phyloP scores from a whole-genome alignment of 2,113 vertebrate species.

The Planiliza haematocheilus region DNA sequence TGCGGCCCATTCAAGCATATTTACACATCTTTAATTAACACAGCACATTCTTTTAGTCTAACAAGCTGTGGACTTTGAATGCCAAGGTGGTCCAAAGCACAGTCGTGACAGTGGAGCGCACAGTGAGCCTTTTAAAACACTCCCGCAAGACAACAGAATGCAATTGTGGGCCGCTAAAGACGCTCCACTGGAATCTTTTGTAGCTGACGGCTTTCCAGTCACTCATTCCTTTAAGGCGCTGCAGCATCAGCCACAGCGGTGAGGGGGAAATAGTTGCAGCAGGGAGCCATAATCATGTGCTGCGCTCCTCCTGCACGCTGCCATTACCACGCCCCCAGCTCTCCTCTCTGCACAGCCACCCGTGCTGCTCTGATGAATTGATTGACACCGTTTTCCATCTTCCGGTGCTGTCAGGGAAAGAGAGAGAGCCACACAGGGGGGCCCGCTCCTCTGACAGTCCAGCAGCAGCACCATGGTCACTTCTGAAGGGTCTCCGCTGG shows the following conservation, averaged over 20 bases:
- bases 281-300: slow-evolving; percentile 63
- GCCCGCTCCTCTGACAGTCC: slow-evolving; percentile 42
- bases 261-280: slow-evolving; percentile 58
- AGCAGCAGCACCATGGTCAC: slow-evolving; percentile 59
- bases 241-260: slow-evolving; percentile 51
- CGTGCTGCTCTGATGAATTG: slow-evolving; percentile 81
- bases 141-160: neutral
- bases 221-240: slow-evolving; percentile 61
- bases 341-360: slow-evolving; percentile 73
- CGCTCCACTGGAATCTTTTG: slow-evolving; percentile 6
- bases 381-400: slow-evolving; percentile 85
- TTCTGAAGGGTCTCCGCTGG: slow-evolving; percentile 58
- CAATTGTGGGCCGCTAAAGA: slow-evolving; percentile 20
- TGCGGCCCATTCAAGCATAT: slow-evolving; percentile 94
- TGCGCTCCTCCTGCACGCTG: slow-evolving; percentile 58
- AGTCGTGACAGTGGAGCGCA: neutral
- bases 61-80: slow-evolving; percentile 89
- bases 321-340: slow-evolving; percentile 64
- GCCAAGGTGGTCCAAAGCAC: slow-evolving; percentile 81
- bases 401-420: slow-evolving; percentile 69
- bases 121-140: slow-evolving; percentile 5
- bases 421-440: slow-evolving; percentile 61
- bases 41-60: slow-evolving; percentile 92
- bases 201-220: slow-evolving; percentile 19
- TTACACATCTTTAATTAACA: slow-evolving; percentile 99